These are phyloP conservation scores for Alectoris magna DNA, from an alignment of 2,797 vertebrate species.

Conservation along the genomic window DNA sequence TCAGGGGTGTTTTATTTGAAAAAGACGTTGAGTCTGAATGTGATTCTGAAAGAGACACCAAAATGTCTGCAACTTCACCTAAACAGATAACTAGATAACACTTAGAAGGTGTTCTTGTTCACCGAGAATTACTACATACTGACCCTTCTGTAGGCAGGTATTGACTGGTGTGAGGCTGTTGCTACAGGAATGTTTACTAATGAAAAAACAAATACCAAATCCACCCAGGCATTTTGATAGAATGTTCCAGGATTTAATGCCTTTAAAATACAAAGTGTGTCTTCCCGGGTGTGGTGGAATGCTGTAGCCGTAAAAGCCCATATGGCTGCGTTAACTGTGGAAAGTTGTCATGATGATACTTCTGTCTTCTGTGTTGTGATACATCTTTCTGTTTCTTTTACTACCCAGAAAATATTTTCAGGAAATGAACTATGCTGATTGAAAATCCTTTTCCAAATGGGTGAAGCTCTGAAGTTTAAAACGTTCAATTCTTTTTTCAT, in stretches of 20 bases:
- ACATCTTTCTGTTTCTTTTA: not conserved
- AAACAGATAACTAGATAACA: not conserved
- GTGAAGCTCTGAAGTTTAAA: not conserved
- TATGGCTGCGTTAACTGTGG: not conserved
- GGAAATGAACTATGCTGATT: not conserved
- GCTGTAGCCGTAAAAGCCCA: fast-evolving
- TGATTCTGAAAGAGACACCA: not conserved
- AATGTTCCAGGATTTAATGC: not conserved
- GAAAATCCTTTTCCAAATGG: not conserved
- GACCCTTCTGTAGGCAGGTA: not conserved
- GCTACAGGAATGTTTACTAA: not conserved
- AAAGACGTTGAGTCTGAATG: not conserved
- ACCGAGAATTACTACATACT: not conserved
- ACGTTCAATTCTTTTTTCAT: not conserved
- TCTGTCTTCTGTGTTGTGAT: not conserved
- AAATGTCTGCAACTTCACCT: not conserved
- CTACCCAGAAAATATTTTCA: not conserved
- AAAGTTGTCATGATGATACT: not conserved
- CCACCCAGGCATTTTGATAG: too few relatives aligned
- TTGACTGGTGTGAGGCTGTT: not conserved
- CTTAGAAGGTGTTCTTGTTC: not conserved
- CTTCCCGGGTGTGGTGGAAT: not conserved
- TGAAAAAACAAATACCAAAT: not conserved
- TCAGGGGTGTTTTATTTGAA: conserved; percentile 1
- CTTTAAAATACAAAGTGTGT: not conserved